These are phyloP conservation scores for Mustela nigripes DNA, from an alignment of 2,113 vertebrate species.

Conservation along the genomic window DNA sequence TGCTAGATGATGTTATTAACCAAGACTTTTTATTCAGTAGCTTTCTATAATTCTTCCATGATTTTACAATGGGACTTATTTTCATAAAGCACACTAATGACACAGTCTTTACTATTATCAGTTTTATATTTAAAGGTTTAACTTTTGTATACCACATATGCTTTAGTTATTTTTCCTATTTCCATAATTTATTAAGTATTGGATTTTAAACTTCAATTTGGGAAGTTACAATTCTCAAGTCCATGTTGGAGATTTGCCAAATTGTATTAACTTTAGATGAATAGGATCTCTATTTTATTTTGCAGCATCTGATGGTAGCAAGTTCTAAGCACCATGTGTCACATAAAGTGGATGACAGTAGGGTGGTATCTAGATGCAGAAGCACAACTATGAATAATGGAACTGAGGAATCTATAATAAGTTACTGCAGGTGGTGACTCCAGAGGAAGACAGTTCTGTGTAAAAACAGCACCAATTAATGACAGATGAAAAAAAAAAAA, in stretches of 20 bases:
- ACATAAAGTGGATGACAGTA: constrained; percentile 64
- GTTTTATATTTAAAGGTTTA: constrained; percentile 43
- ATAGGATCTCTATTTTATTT: constrained; percentile 60
- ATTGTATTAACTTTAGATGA: constrained; percentile 17
- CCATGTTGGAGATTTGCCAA: constrained; percentile 22
- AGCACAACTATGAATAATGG: constrained; percentile 65
- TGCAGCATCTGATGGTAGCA: constrained; percentile 55
- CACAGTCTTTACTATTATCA: background rate
- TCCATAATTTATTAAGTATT: constrained; percentile 46
- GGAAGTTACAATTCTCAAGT: constrained; percentile 7
- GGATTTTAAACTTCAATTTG: background rate
- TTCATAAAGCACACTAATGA: background rate
- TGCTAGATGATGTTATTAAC: background rate
- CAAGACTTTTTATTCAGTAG: background rate
- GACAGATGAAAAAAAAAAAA: constrained; percentile 61
- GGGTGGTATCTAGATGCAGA: constrained; percentile 47
- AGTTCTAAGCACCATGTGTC: constrained; percentile 69
- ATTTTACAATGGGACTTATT: constrained; percentile 52
- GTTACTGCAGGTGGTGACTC: constrained; percentile 67
- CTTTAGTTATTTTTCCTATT: background rate
- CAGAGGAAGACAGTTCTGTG: constrained; percentile 66
- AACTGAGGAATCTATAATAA: constrained; percentile 79
- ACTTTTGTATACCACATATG: background rate
- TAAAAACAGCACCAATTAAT: constrained; percentile 72
- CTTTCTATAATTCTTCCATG: background rate